phyloP scores from a whole-genome alignment of 2,113 vertebrate genomes.

The Sminthopsis crassicaudata region DNA sequence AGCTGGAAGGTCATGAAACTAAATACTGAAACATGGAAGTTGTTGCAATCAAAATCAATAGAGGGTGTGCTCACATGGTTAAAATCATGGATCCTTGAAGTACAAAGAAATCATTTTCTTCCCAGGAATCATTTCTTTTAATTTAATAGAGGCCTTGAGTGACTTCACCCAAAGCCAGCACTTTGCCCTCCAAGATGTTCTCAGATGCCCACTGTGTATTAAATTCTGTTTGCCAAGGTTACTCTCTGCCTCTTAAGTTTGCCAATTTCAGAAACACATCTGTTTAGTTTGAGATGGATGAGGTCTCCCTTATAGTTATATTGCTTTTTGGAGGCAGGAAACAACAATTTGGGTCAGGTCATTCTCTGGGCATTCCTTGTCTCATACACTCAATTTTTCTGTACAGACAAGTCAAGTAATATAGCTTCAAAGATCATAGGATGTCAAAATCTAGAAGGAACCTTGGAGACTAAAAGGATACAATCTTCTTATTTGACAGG shows the following conservation, averaged over 20 bases:
- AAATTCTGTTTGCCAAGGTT: background rate
- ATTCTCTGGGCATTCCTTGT: background rate
- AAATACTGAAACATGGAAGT: background rate
- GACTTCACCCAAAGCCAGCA: background rate
- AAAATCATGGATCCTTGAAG: background rate
- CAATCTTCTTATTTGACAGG: background rate
- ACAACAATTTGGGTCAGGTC: background rate
- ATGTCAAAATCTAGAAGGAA: background rate
- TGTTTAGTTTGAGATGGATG: background rate
- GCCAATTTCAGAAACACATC: background rate
- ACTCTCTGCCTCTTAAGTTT: background rate
- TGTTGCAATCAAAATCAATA: background rate
- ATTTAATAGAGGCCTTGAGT: background rate
- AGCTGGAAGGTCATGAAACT: background rate
- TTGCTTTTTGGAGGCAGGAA: background rate
- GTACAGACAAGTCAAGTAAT: background rate
- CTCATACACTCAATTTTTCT: background rate
- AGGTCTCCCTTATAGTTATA: background rate
- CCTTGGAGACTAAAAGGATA: background rate
- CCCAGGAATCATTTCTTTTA: background rate
- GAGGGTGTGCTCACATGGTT: background rate
- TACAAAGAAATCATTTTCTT: background rate
- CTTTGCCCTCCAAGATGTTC: background rate
- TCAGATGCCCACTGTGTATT: background rate
- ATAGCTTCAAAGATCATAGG: background rate